phyloP scores from a whole-genome alignment of 2,113 vertebrate species.

The Pluvianellus socialis region DNA sequence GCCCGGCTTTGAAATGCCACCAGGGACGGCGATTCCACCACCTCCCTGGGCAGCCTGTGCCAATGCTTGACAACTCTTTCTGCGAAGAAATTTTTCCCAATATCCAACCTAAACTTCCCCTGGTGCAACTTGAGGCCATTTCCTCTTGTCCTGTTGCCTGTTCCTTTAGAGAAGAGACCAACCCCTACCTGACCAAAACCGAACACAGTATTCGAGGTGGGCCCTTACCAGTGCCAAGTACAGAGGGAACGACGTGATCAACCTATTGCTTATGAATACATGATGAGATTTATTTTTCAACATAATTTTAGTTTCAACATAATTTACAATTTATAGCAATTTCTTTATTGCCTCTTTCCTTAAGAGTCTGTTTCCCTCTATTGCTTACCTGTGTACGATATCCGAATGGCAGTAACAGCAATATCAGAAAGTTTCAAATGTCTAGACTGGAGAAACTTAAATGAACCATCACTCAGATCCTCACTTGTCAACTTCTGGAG shows the following conservation, averaged over 20 bases:
- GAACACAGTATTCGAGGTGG: too few species aligned
- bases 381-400: conserved; percentile 92
- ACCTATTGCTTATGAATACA: neutral
- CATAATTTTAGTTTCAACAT: neutral
- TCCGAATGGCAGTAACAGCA: conserved; percentile 86
- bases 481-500: conserved; percentile 90
- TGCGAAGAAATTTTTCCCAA: too few species aligned
- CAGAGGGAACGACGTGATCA: neutral
- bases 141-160: too few species aligned
- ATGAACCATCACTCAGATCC: conserved; percentile 84
- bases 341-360: neutral
- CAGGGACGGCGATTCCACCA: too few species aligned
- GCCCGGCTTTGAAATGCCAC: too few species aligned
- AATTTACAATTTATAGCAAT: neutral
- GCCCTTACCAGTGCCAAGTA: too few species aligned
- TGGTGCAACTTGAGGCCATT: too few species aligned
- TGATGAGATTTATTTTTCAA: neutral
- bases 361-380: neutral
- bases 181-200: too few species aligned
- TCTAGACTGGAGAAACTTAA: conserved; percentile 92
- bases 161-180: too few species aligned
- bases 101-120: too few species aligned
- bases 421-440: conserved; percentile 79
- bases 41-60: too few species aligned
- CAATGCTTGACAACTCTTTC: too few species aligned